A percentile compares a stretch with the other conserved stretches of the same genome.
Evolutionary conservation across 92 coral and sea anemone genomes (phyloP).

Genomic region (Phymanthus crucifer): DNA sequence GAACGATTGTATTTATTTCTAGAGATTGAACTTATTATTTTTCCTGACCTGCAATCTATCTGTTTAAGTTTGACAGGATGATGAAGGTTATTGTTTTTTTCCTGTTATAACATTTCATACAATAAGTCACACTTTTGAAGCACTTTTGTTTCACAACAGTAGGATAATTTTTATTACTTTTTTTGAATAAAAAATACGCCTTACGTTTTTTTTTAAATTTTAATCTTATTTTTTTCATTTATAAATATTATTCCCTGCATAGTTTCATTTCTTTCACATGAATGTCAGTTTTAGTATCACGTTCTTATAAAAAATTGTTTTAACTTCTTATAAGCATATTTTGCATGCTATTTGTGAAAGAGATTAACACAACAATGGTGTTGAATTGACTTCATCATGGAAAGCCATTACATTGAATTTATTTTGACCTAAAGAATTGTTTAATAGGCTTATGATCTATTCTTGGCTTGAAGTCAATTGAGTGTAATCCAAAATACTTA

Average conservation of each 20-base stretch:
- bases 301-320: neutral
- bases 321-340: neutral
- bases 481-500: no score
- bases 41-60: neutral
- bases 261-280: neutral
- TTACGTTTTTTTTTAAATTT: no score
- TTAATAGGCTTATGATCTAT: no score
- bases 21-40: neutral
- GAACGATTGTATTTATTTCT: neutral
- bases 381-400: no score
- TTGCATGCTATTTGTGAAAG: neutral
- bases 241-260: neutral
- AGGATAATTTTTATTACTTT: neutral
- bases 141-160: neutral
- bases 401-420: neutral
- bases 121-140: neutral
- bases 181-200: neutral
- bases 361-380: neutral
- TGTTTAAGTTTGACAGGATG: neutral
- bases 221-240: neutral
- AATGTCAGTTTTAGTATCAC: neutral
- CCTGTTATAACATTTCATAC: neutral
- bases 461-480: no score
- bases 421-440: no score
- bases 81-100: neutral